Percentiles rank a stretch among this genome's conserved stretches.
These are phyloP conservation scores for Xestia sexstrigata DNA, from an alignment of 2,888 invertebrate species.

Conservation along the genomic window DNA sequence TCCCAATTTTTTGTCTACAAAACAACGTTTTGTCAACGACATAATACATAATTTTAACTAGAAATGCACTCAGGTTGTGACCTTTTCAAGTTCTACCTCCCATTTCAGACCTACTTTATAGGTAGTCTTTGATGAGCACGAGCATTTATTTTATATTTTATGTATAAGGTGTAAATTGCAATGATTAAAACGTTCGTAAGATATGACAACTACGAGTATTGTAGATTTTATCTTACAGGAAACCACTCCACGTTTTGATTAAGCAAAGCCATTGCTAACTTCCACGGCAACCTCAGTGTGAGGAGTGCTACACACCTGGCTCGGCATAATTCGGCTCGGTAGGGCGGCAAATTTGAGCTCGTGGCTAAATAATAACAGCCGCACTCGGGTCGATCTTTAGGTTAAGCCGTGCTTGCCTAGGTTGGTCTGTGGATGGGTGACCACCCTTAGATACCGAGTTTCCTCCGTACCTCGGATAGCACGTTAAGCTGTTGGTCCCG, in stretches of 20 bases:
- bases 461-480: no score
- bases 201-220: background rate
- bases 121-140: background rate
- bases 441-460: no score
- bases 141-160: background rate
- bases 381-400: no score
- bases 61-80: background rate
- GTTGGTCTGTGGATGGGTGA: no score
- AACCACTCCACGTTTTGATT: conserved; percentile 28
- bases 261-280: conserved; percentile 26
- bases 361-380: no score
- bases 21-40: background rate
- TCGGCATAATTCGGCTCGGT: background rate
- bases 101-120: background rate
- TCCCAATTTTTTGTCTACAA: background rate
- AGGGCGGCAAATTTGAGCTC: background rate
- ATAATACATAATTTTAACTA: background rate
- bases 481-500: no score
- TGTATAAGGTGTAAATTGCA: conserved; percentile 5
- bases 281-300: conserved; percentile 8
- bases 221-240: conserved; percentile 18
- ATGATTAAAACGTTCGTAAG: background rate
- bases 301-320: background rate
- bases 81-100: background rate
- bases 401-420: no score